A percentile compares a stretch with the other conserved stretches of the same genome.
Evolutionary conservation across 2,888 invertebrate genomes (phyloP).

Genomic region (Graphium colonna): DNA sequence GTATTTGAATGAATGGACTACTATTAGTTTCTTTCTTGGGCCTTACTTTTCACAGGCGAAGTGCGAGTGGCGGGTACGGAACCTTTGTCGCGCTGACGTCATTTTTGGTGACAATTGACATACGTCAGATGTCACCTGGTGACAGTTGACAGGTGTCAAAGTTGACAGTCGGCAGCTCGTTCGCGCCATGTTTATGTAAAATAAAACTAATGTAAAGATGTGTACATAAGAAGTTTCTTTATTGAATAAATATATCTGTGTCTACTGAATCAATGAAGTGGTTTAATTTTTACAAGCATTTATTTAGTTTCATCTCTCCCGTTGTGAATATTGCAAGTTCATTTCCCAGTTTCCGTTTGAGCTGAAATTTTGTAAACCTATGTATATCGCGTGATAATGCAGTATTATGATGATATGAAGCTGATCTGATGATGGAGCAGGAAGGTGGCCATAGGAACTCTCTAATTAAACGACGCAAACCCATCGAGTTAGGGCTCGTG

Average conservation of each 20-base stretch:
- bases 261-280: constrained; percentile 10
- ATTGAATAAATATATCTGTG: constrained; percentile 14
- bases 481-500: too few relatives aligned
- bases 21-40: not conserved
- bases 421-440: too few relatives aligned
- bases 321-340: too few relatives aligned
- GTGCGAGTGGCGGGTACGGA: not conserved
- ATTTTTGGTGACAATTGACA: too few relatives aligned
- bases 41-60: not conserved
- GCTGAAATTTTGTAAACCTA: too few relatives aligned
- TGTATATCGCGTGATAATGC: too few relatives aligned
- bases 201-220: constrained; percentile 3
- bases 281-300: too few relatives aligned
- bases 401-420: too few relatives aligned
- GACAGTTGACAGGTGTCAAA: not conserved
- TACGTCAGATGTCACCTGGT: not conserved
- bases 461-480: too few relatives aligned
- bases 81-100: not conserved
- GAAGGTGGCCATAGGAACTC: too few relatives aligned
- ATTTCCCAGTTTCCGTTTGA: too few relatives aligned
- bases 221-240: constrained; percentile 13
- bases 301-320: too few relatives aligned
- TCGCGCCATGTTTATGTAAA: constrained; percentile 8
- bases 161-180: constrained; percentile 4
- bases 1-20: not conserved